Evolutionary conservation across 2,113 vertebrate genomes (phyloP).

Genomic region (Aegithalos caudatus): DNA sequence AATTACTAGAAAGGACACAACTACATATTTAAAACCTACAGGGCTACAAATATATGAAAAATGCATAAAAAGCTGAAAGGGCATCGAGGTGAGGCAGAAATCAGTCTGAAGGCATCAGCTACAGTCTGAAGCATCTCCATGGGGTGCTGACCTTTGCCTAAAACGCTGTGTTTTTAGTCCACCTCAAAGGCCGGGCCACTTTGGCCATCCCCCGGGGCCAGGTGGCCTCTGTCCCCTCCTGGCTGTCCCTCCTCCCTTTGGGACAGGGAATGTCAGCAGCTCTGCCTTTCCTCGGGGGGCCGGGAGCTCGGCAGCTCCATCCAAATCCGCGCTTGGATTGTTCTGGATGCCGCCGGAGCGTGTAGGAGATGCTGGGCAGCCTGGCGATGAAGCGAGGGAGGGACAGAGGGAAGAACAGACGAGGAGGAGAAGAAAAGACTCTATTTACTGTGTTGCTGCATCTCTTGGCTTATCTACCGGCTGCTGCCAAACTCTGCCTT

Average conservation of each 20-base stretch:
- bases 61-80: not conserved
- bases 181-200: not conserved
- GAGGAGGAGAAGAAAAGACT: not conserved
- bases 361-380: not conserved
- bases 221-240: fast-evolving
- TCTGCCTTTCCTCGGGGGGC: not conserved
- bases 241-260: fast-evolving
- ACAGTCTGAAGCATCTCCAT: not conserved
- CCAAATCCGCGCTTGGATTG: not conserved
- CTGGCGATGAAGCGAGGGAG: not conserved
- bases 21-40: too few relatives aligned
- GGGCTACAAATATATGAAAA: not conserved
- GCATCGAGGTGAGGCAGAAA: not conserved
- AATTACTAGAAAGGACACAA: not conserved
- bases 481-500: not conserved
- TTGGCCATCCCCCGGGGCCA: not conserved
- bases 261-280: not conserved
- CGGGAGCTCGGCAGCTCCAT: not conserved
- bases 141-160: not conserved
- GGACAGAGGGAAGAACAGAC: not conserved
- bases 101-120: not conserved
- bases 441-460: not conserved
- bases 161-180: not conserved
- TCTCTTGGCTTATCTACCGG: not conserved
- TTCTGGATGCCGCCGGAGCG: not conserved